A percentile compares a stretch with the other conserved stretches of the same genome.
phyloP scores from a whole-genome alignment of 2,797 vertebrate genomes.

The Oreortyx pictus region DNA sequence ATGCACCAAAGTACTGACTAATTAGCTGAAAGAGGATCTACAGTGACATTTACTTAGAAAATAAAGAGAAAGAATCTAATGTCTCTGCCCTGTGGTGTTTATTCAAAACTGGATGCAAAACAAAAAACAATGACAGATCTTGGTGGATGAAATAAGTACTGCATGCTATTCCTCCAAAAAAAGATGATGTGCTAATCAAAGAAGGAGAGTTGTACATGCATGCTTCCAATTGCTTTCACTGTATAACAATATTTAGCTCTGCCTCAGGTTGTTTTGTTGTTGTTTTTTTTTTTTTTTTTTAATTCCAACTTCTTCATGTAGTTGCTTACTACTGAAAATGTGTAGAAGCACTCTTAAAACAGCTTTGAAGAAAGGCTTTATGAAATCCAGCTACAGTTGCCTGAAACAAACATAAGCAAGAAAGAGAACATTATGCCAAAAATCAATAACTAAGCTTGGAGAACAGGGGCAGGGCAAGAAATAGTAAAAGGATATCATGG shows the following conservation, averaged over 20 bases:
- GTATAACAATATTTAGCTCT: background rate
- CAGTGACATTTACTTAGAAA: background rate
- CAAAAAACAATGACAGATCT: background rate
- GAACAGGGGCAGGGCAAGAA: background rate
- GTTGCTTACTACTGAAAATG: background rate
- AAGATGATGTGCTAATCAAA: background rate
- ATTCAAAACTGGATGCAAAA: background rate
- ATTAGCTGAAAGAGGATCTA: background rate
- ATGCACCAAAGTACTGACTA: background rate
- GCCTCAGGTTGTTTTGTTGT: background rate
- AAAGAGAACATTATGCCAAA: constrained; percentile 11
- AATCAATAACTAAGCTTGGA: constrained; percentile 4
- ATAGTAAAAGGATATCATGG: background rate
- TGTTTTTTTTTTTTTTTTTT: background rate
- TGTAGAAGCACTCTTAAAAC: background rate
- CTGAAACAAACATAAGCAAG: background rate
- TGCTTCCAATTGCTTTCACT: background rate
- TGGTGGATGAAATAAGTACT: background rate
- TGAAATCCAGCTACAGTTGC: constrained; percentile 28
- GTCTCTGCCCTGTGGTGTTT: background rate
- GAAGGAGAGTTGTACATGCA: background rate
- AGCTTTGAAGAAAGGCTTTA: constrained; percentile 3
- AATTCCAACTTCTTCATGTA: constrained; percentile 5
- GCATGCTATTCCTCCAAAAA: background rate
- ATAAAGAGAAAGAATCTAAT: background rate